Base-by-base conservation (phyloP, 2,888 invertebrate species). In the Clanis bilineata region DNA sequence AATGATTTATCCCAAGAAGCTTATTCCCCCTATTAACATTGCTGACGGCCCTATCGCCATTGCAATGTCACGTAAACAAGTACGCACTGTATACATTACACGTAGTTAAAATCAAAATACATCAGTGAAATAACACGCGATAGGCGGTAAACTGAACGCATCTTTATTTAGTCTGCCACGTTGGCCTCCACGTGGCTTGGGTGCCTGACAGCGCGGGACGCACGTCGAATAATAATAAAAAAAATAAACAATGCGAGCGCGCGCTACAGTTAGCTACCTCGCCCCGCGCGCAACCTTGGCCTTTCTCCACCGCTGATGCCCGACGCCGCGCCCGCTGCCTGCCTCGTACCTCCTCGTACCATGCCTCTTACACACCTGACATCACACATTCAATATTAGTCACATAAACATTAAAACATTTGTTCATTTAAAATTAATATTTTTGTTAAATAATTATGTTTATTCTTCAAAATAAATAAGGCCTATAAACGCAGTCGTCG, bases 201-300 rank as follows among this genome's bases (percentile, higher is more conserved):
- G 75, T 74, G 64, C 43, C 41, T 59, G 39, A 45, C 60, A 58
- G 62, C 62, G 63, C 69, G 66, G 62, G 63, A 67, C 68, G 68
- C 64, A 59, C 59, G 65, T 62, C 66, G 73, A 74, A 73, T 76
- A 76, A 74, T 71, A 74, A 75, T 73, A 77, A 77, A 77, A 73
- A 41, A 74, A 73, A 66, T 63, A 64, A 66, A 64, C 66, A 64
- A 59, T 59, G 58, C 62, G 62, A 64, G 58, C 63, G 62, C 63
- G 60, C 64, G 60, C 65, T 70, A 76, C 73, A 71, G 74, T 72
- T 72, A 72, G 64, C 57, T 47, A 51, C 59, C 67, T 56, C 58
- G 45, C 70, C 63, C 65, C 67, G 66, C 71, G 61, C 69, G 68
- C 77, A 82, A 82, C 83, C 83, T 83, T 83, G 83, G 81, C 83